Percentiles rank a stretch among this genome's conserved stretches.
These are phyloP conservation scores for Lobophora halterata DNA, from an alignment of 2,888 invertebrate genomes.

Conservation along the genomic window DNA sequence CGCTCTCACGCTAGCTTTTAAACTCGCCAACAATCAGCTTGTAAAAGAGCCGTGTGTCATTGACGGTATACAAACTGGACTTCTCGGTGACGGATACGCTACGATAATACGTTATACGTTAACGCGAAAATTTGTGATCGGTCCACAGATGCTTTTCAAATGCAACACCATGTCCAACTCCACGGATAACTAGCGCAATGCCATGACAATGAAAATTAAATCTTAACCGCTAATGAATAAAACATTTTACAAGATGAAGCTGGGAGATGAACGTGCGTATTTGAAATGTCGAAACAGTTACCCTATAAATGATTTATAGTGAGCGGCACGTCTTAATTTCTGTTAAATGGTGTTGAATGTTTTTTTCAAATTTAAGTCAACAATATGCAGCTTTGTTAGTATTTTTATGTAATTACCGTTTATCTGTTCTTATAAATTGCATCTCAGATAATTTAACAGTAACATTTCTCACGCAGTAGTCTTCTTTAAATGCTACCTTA, in stretches of 20 bases:
- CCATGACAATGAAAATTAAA: slow-evolving; percentile 44
- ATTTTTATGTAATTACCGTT: no score
- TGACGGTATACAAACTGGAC: no score
- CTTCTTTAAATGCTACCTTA: no score
- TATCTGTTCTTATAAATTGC: no score
- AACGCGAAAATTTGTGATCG: no score
- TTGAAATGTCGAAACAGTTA: slow-evolving; percentile 60
- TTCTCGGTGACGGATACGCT: no score
- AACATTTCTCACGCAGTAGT: no score
- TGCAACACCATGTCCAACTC: slow-evolving; percentile 66
- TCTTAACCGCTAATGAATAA: slow-evolving; percentile 49
- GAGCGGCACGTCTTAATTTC: slow-evolving; percentile 58
- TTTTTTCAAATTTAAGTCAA: slow-evolving; percentile 44
- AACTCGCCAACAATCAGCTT: no score
- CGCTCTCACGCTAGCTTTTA: no score
- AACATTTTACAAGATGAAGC: slow-evolving; percentile 37
- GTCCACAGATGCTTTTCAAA: slow-evolving; percentile 69
- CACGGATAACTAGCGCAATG: slow-evolving; percentile 37
- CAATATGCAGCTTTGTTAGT: slow-evolving; percentile 29
- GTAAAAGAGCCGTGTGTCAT: no score
- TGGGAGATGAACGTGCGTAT: slow-evolving; percentile 58
- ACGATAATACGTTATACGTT: no score
- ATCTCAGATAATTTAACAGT: no score
- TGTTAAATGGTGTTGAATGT: slow-evolving; percentile 64
- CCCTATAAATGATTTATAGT: slow-evolving; percentile 72